These are phyloP conservation scores for Calliopsis andreniformis DNA, from an alignment of 1,140 invertebrate genomes.

Conservation along the genomic window DNA sequence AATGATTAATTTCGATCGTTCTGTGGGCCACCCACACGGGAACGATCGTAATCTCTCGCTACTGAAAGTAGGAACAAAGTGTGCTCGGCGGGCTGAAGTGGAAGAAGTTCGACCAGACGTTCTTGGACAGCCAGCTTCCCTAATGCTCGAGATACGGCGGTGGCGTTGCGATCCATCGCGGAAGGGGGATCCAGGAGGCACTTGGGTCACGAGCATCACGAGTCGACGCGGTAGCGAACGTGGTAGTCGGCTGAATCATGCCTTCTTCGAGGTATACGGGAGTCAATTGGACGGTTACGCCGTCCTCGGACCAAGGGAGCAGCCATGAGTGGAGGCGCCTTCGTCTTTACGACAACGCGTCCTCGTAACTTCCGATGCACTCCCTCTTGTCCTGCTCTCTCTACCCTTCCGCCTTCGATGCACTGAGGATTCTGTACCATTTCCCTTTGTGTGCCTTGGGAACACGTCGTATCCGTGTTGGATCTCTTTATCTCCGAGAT, in stretches of 20 bases:
- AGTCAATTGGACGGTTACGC: constrained; percentile 68
- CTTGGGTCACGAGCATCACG: constrained; percentile 64
- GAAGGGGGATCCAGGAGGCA: constrained; percentile 46
- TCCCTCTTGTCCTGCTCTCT: constrained; percentile 31
- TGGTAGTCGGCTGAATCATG: constrained; percentile 68
- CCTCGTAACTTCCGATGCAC: constrained; percentile 60
- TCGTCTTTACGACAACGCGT: constrained; percentile 67
- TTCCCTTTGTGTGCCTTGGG: constrained; percentile 17
- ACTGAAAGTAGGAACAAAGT: too few relatives aligned
- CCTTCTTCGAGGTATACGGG: constrained; percentile 60
- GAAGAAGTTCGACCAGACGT: neutral
- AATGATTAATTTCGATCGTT: too few relatives aligned
- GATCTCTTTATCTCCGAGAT: constrained; percentile 44
- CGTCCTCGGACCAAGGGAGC: constrained; percentile 61
- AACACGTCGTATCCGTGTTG: constrained; percentile 29
- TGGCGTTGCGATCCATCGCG: constrained; percentile 54
- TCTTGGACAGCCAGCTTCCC: constrained; percentile 8
- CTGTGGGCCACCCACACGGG: too few relatives aligned
- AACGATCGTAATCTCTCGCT: too few relatives aligned
- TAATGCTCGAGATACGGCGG: constrained; percentile 47
- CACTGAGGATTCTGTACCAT: neutral
- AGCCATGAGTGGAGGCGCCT: constrained; percentile 63
- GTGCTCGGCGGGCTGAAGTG: too few relatives aligned
- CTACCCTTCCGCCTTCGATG: constrained; percentile 19
- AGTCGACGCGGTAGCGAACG: constrained; percentile 60